Percentiles rank a stretch among this genome's conserved stretches.
phyloP scores from a whole-genome alignment of 1,140 invertebrate species.

The Aphis gossypii region DNA sequence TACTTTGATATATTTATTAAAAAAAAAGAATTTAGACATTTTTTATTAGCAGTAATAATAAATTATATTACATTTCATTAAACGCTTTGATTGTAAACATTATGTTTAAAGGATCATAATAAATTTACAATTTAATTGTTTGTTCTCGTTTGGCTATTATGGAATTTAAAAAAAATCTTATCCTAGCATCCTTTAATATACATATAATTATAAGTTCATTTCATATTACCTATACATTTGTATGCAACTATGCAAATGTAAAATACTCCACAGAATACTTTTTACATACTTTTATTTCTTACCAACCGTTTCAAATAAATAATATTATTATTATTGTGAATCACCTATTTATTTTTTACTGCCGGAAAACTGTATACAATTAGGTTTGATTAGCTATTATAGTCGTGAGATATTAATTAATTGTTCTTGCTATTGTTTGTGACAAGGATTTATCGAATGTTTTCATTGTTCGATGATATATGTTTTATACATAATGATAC shows the following conservation, averaged over 20 bases:
- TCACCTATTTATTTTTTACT: background rate
- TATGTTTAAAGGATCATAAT: background rate
- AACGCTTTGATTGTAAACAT: background rate
- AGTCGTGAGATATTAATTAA: background rate
- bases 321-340: background rate
- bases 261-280: background rate
- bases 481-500: background rate
- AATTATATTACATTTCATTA: background rate
- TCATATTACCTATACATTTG: background rate
- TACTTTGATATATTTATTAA: background rate
- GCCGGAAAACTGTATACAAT: background rate
- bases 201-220: background rate
- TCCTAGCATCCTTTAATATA: background rate
- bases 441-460: background rate
- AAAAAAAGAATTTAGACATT: background rate
- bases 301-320: background rate
- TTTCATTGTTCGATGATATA: background rate
- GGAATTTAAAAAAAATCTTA: background rate
- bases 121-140: background rate
- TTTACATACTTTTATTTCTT: background rate
- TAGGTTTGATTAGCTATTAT: background rate
- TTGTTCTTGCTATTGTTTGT: background rate
- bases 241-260: background rate
- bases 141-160: background rate
- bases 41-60: background rate